These are phyloP conservation scores for Ahaetulla prasina DNA, from an alignment of 2,113 vertebrate genomes.

Conservation along the genomic window DNA sequence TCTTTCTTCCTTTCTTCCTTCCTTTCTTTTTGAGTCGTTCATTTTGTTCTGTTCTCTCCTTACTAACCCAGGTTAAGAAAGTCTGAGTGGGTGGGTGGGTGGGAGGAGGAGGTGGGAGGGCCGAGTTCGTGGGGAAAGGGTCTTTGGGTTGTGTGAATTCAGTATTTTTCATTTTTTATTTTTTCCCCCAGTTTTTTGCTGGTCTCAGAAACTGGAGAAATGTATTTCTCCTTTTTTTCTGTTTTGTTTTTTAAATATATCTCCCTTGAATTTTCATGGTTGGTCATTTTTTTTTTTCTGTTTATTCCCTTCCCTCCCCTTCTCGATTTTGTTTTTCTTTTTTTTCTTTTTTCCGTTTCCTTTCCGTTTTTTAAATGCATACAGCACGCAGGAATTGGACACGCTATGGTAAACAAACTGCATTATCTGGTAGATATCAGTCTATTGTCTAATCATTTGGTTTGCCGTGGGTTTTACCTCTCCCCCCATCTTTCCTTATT, in stretches of 20 bases:
- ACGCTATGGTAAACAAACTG: conserved; percentile 99
- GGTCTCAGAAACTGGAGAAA: conserved; percentile 31
- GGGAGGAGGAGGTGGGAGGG: neutral
- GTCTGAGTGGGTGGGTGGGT: conserved; percentile 3
- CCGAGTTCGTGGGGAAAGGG: neutral
- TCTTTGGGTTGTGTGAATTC: conserved; percentile 29
- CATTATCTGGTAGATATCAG: conserved; percentile 99
- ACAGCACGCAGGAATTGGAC: conserved; percentile 98
- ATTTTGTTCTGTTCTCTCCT: conserved; percentile 60
- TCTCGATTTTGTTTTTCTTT: conserved; percentile 33
- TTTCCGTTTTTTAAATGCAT: conserved; percentile 42
- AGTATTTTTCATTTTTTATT: conserved; percentile 6
- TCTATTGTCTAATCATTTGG: conserved; percentile 84
- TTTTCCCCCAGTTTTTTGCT: conserved; percentile 15
- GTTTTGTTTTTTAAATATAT: neutral
- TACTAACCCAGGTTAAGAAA: conserved; percentile 77
- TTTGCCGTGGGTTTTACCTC: conserved; percentile 68
- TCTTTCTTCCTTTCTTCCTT: conserved; percentile 56
- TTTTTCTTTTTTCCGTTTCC: conserved; percentile 51
- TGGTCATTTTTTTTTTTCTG: conserved; percentile 79
- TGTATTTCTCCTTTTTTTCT: conserved; percentile 52
- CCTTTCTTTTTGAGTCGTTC: conserved; percentile 37
- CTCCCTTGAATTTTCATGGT: conserved; percentile 73
- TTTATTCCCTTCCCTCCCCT: conserved; percentile 52
- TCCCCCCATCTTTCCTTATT: conserved; percentile 51